A percentile compares a stretch with the other conserved stretches of the same genome.
phyloP scores from a whole-genome alignment of 1,140 invertebrate genomes.

The Pachyrhynchus sulphureomaculatus region DNA sequence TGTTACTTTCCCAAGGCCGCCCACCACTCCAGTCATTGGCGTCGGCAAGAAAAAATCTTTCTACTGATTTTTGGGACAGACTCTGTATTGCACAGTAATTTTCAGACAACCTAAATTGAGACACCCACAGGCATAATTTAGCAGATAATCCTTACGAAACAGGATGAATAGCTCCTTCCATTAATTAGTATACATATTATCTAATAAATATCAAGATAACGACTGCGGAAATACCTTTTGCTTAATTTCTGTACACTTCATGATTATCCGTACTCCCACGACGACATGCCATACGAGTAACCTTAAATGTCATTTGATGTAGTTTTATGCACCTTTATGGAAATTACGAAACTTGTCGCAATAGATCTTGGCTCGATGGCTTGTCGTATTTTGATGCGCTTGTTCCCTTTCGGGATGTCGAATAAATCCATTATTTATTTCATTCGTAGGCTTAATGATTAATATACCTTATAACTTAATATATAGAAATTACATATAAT shows the following conservation, averaged over 20 bases:
- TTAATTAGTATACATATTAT: too few species aligned
- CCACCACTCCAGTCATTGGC: too few species aligned
- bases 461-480: not conserved
- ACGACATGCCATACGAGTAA: not conserved
- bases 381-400: not conserved
- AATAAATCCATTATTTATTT: not conserved
- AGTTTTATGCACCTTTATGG: not conserved
- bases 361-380: not conserved
- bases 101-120: too few species aligned
- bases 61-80: too few species aligned
- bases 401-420: not conserved
- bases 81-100: too few species aligned
- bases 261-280: not conserved
- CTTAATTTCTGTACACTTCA: not conserved
- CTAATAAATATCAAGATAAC: too few species aligned
- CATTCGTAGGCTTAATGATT: not conserved
- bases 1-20: too few species aligned
- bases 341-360: not conserved
- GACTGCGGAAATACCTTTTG: too few species aligned
- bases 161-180: too few species aligned
- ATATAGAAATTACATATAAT: not conserved
- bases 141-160: too few species aligned
- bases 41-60: too few species aligned
- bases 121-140: too few species aligned
- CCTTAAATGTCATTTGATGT: constrained; percentile 1